These are phyloP conservation scores for Eulemur rubriventer DNA, from an alignment of 2,797 vertebrate species.

Conservation along the genomic window DNA sequence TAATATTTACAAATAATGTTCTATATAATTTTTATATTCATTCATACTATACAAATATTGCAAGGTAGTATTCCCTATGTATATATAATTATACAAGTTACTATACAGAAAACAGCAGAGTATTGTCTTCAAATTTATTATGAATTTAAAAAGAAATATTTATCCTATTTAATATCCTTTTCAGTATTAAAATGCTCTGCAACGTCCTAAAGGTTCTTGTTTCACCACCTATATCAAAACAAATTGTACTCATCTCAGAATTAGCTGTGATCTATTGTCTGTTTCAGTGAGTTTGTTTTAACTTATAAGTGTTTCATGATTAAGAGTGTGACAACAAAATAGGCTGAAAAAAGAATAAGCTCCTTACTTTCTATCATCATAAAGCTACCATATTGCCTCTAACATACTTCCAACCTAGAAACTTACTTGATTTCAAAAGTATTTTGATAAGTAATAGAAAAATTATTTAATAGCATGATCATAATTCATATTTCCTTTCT, in stretches of 20 bases:
- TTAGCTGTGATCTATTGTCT: background rate
- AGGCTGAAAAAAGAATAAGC: background rate
- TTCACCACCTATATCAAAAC: background rate
- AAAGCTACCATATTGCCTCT: background rate
- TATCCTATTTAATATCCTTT: background rate
- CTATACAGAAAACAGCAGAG: background rate
- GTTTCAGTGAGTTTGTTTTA: background rate
- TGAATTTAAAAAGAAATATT: background rate
- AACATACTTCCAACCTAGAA: conserved; percentile 42
- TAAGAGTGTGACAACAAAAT: background rate
- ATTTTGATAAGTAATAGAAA: background rate
- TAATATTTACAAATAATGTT: background rate
- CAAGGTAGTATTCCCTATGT: background rate
- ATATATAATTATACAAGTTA: background rate
- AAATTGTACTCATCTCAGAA: background rate
- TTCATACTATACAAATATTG: background rate
- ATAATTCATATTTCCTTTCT: background rate
- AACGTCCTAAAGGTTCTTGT: background rate
- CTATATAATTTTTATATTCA: background rate
- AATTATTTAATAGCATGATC: conserved; percentile 33
- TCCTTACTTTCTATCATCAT: background rate
- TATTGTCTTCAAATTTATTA: background rate
- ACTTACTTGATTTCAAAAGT: background rate
- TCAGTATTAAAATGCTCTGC: background rate
- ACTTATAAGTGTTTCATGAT: background rate